Percentiles rank a stretch among this genome's conserved stretches.
phyloP scores from a whole-genome alignment of 2,888 invertebrate species.

The Synergus gifuensis region DNA sequence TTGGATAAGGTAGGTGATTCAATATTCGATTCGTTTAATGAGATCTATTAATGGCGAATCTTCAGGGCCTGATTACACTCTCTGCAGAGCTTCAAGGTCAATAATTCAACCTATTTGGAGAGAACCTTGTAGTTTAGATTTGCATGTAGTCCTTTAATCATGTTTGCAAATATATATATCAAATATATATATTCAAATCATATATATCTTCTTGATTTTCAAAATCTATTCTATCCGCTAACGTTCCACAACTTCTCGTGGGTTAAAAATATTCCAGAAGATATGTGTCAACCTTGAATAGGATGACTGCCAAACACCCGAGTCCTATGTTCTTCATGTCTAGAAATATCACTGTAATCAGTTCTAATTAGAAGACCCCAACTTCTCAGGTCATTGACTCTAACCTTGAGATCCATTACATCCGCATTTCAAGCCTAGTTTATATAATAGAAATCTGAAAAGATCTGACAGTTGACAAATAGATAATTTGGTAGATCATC shows the following conservation, averaged over 20 bases:
- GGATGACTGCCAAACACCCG: not conserved
- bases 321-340: not conserved
- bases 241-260: not conserved
- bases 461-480: not conserved
- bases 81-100: constrained; percentile 7
- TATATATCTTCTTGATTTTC: not conserved
- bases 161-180: too few relatives aligned
- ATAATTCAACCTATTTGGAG: constrained; percentile 20
- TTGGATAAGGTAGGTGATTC: not conserved
- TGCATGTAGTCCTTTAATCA: not conserved
- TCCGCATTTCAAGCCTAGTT: too few relatives aligned
- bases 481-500: not conserved
- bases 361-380: not conserved
- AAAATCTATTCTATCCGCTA: too few relatives aligned
- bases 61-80: not conserved
- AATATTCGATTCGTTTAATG: constrained; percentile 16
- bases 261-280: not conserved
- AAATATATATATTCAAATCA: too few relatives aligned
- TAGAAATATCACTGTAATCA: constrained; percentile 18
- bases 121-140: not conserved
- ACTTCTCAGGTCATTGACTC: constrained; percentile 15
- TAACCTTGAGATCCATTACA: not conserved
- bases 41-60: constrained; percentile 27
- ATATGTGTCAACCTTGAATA: constrained; percentile 7
- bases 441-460: not conserved